Conservation (phyloP, 1,140 invertebrate genomes). For the Drosophila seguyi region DNA sequence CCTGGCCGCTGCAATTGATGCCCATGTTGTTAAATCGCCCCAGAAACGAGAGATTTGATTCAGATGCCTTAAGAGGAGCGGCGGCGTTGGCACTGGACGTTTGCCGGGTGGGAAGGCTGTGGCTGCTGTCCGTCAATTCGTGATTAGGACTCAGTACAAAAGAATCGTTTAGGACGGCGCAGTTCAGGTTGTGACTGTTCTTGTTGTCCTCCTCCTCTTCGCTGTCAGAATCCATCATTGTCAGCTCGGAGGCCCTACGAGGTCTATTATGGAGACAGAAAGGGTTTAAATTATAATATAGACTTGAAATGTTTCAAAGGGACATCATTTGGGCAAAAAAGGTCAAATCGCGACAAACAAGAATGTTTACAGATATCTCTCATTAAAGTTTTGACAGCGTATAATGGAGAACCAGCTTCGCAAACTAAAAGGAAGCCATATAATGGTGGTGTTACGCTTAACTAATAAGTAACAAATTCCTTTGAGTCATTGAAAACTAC, state of each 20-base stretch:
- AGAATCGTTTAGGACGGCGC: conserved; percentile 82
- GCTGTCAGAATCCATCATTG: conserved; percentile 73
- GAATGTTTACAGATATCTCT: background rate
- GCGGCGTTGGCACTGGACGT: conserved; percentile 1
- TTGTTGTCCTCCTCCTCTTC: conserved; percentile 76
- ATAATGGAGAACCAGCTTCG: background rate
- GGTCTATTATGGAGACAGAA: conserved; percentile 50
- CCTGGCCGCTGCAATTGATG: conserved; percentile 58
- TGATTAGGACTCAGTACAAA: conserved; percentile 76
- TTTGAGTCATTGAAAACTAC: background rate
- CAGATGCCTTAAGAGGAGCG: conserved; percentile 22
- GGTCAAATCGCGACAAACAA: background rate
- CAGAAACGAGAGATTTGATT: conserved; percentile 69
- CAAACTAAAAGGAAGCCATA: conserved; percentile 5
- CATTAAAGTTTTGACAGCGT: background rate
- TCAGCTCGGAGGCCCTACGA: conserved; percentile 66
- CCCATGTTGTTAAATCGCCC: conserved; percentile 72
- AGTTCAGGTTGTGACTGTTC: conserved; percentile 75
- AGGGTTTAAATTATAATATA: background rate
- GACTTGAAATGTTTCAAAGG: background rate
- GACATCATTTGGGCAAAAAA: background rate
- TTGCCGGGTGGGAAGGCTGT: conserved; percentile 4
- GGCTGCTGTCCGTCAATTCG: conserved; percentile 51
- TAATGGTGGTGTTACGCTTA: background rate
- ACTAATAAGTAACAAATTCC: background rate